Percentiles rank a stretch among this genome's conserved stretches.
These are phyloP conservation scores for Drosophila elegans DNA, from an alignment of 1,140 invertebrate genomes.

Conservation along the genomic window DNA sequence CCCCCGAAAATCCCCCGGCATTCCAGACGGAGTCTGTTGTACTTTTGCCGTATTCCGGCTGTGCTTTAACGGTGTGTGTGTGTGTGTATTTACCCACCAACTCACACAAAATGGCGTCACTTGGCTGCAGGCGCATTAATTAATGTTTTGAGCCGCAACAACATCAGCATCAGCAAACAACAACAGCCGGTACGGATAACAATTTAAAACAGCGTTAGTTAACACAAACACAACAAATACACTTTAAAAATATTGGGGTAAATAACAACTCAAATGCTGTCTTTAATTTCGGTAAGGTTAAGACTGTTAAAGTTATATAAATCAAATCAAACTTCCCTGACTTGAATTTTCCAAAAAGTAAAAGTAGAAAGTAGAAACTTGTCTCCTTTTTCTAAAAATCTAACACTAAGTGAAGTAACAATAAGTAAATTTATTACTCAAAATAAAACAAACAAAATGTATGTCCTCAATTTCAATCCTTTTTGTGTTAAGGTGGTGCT, in stretches of 20 bases:
- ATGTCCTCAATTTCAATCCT: too few species aligned
- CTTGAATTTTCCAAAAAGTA: too few species aligned
- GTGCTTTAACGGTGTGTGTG: conserved; percentile 1
- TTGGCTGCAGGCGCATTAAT: conserved; percentile 79
- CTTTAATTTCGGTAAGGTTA: too few species aligned
- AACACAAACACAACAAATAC: conserved; percentile 3
- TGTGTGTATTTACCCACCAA: conserved; percentile 36
- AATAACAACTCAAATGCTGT: too few species aligned
- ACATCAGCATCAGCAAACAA: conserved; percentile 42
- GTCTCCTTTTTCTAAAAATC: too few species aligned
- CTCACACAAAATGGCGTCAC: conserved; percentile 70
- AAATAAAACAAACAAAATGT: too few species aligned
- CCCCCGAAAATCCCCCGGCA: neutral
- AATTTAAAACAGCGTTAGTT: conserved; percentile 13
- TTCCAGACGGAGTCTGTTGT: conserved; percentile 33
- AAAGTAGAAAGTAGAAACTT: too few species aligned
- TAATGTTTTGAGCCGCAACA: conserved; percentile 73
- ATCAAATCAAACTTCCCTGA: too few species aligned
- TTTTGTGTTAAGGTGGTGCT: too few species aligned
- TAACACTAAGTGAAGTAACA: too few species aligned
- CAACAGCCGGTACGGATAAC: conserved; percentile 32
- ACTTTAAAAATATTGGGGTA: neutral
- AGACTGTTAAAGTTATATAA: too few species aligned
- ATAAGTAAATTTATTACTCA: too few species aligned
- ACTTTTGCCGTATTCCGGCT: conserved; percentile 42